phyloP scores from a whole-genome alignment of 2,888 invertebrate species.

The Campoplex nolae region DNA sequence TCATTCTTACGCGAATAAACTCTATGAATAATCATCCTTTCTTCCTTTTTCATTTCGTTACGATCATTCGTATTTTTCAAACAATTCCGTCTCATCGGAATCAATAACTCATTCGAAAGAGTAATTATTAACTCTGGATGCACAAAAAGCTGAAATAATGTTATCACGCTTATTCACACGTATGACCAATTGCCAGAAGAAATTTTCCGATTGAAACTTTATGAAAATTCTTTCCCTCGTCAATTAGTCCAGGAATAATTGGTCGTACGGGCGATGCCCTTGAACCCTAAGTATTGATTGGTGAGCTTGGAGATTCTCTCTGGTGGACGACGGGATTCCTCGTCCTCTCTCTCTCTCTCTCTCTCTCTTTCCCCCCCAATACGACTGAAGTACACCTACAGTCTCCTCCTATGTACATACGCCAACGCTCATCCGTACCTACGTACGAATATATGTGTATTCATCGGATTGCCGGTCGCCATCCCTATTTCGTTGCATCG shows the following conservation, averaged over 20 bases:
- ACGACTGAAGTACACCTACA: slow-evolving; percentile 58
- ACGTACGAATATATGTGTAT: slow-evolving; percentile 12
- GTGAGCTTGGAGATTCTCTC: slow-evolving; percentile 81
- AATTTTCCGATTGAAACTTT: slow-evolving; percentile 3
- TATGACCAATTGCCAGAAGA: slow-evolving; percentile 4
- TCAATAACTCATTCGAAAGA: not conserved
- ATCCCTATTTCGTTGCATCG: slow-evolving; percentile 61
- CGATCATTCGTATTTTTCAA: not conserved
- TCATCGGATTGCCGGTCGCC: slow-evolving; percentile 54
- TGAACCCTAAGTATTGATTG: slow-evolving; percentile 85
- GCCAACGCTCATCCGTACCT: not conserved
- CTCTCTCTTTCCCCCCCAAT: slow-evolving; percentile 69
- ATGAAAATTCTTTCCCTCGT: not conserved
- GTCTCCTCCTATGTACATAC: slow-evolving; percentile 30
- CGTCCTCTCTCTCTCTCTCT: slow-evolving; percentile 73
- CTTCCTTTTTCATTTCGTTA: no score
- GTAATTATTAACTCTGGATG: not conserved
- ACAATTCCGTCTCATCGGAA: no score
- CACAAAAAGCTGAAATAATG: not conserved
- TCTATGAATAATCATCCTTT: not conserved
- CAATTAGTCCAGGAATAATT: slow-evolving; percentile 84
- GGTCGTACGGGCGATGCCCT: slow-evolving; percentile 84
- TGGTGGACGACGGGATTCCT: slow-evolving; percentile 72
- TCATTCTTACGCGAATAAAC: not conserved
- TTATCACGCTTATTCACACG: not conserved